Percentiles rank a stretch among this genome's conserved stretches.
Conservation (phyloP, 2,797 vertebrate genomes). For the Melanotaenia nigrans region DNA sequence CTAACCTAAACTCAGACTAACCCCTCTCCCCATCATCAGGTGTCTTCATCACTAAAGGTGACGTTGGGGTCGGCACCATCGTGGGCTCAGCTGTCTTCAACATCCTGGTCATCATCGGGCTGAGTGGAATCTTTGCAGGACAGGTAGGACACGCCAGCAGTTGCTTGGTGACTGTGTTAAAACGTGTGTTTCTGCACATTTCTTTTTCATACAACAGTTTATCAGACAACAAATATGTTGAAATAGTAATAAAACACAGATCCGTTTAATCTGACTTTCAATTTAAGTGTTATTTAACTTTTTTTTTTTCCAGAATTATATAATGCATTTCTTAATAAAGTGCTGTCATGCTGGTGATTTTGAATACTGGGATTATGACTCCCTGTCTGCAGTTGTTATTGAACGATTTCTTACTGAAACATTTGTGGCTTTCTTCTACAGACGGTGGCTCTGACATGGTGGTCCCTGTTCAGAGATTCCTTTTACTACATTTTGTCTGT, state of each 20-base stretch:
- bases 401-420: not conserved
- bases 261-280: not conserved
- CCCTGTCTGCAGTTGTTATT: not conserved
- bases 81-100: conserved; percentile 86
- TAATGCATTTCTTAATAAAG: not conserved
- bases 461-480: conserved; percentile 85
- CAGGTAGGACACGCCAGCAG: conserved; percentile 66
- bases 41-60: conserved; percentile 86
- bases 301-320: not conserved
- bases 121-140: conserved; percentile 84
- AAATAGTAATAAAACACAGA: not conserved
- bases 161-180: not conserved
- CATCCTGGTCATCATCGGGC: conserved; percentile 85
- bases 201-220: not conserved
- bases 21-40: conserved; percentile 61
- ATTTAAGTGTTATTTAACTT: not conserved
- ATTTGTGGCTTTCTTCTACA: conserved; percentile 31
- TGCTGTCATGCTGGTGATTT: not conserved
- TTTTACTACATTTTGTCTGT: conserved; percentile 84
- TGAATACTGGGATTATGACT: not conserved
- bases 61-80: conserved; percentile 84
- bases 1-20: conserved; percentile 15
- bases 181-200: no score
- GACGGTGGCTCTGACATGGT: conserved; percentile 84
- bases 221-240: not conserved